phyloP scores from a whole-genome alignment of 2,797 vertebrate species.

The Lepilemur septentrionalis region DNA sequence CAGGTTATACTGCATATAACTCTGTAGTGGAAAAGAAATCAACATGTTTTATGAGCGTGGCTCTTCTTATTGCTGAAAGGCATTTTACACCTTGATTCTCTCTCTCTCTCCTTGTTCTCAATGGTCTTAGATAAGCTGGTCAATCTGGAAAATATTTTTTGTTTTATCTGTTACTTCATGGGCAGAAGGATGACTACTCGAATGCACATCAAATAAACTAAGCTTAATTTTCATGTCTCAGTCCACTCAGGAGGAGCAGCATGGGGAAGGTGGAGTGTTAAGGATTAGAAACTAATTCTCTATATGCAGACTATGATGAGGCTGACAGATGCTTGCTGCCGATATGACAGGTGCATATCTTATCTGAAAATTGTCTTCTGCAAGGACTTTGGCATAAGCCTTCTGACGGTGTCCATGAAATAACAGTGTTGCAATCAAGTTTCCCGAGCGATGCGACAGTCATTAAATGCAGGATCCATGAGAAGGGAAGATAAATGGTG shows the following conservation, averaged over 20 bases:
- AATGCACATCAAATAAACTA: conserved; percentile 68
- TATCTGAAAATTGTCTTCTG: conserved; percentile 72
- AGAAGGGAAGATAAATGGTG: conserved; percentile 23
- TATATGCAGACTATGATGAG: conserved; percentile 34
- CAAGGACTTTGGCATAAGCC: conserved; percentile 73
- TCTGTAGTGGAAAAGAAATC: conserved; percentile 35
- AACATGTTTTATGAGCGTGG: conserved; percentile 32
- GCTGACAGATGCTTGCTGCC: conserved; percentile 47
- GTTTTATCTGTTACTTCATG: conserved; percentile 62
- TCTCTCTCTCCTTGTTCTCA: background rate
- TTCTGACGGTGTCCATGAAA: conserved; percentile 71
- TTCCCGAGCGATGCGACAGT: conserved; percentile 46
- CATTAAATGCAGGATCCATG: conserved; percentile 32
- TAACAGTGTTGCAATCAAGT: conserved; percentile 69
- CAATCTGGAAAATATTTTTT: conserved; percentile 1
- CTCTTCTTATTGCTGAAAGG: conserved; percentile 10
- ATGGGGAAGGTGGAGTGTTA: conserved; percentile 48
- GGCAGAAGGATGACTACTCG: conserved; percentile 60
- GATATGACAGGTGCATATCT: conserved; percentile 47
- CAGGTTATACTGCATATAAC: conserved; percentile 26
- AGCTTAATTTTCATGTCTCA: conserved; percentile 53
- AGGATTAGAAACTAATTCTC: conserved; percentile 58
- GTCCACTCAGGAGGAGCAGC: conserved; percentile 42
- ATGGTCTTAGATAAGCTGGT: background rate
- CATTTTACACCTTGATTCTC: conserved; percentile 8